phyloP scores from a whole-genome alignment of 2,113 vertebrate species.

The Xyrauchen texanus region DNA sequence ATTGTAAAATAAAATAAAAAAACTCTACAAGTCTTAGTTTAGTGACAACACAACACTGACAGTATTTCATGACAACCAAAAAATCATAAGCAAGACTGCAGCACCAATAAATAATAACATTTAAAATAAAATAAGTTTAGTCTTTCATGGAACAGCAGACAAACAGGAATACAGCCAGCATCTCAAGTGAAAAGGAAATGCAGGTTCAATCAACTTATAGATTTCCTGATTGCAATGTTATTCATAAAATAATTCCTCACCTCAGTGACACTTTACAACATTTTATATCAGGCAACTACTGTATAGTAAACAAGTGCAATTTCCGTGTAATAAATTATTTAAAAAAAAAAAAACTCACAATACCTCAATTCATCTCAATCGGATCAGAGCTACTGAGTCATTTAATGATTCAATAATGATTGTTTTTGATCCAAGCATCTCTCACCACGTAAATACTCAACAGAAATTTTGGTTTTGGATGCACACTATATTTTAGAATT shows the following conservation, averaged over 20 bases:
- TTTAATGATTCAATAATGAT: neutral
- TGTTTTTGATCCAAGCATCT: neutral
- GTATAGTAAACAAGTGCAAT: neutral
- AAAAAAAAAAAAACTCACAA: neutral
- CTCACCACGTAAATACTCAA: neutral
- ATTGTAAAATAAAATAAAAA: too few relatives aligned
- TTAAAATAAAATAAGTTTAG: too few relatives aligned
- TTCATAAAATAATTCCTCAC: too few relatives aligned
- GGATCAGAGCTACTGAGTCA: neutral
- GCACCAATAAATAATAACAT: too few relatives aligned
- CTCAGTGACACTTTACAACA: too few relatives aligned
- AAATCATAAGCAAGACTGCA: slow-evolving; percentile 65
- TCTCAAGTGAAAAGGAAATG: too few relatives aligned
- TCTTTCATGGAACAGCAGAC: too few relatives aligned
- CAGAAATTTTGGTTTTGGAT: neutral
- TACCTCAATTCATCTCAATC: slow-evolving; percentile 18
- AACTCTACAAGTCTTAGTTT: too few relatives aligned
- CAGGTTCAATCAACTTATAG: neutral
- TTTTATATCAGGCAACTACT: neutral
- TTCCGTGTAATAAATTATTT: neutral
- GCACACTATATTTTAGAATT: too few relatives aligned
- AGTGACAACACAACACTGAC: slow-evolving; percentile 45
- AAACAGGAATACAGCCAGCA: too few relatives aligned
- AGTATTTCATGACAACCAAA: slow-evolving; percentile 64
- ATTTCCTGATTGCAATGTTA: neutral